Evolutionary conservation across 2,888 invertebrate species (phyloP).

Genomic region (Meteorus colon): DNA sequence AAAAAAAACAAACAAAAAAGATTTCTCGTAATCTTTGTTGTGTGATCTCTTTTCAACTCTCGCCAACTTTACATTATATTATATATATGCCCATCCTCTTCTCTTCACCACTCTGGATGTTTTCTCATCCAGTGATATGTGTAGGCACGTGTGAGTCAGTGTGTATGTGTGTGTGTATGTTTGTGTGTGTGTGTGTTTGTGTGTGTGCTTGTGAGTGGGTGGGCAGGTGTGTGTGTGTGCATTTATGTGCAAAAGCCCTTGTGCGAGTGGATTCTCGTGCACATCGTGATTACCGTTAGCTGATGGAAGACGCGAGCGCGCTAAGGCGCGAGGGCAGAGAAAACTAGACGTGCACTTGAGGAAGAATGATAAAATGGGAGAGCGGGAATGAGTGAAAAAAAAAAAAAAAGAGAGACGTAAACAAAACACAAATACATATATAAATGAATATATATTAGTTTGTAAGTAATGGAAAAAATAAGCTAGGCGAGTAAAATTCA

Average conservation of each 20-base stretch:
- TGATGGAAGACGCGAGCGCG: slow-evolving; percentile 36
- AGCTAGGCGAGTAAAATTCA: not conserved
- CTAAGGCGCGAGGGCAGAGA: slow-evolving; percentile 35
- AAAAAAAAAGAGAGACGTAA: slow-evolving; percentile 19
- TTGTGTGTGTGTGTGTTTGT: too few relatives aligned
- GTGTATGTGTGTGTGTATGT: too few relatives aligned
- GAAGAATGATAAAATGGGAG: slow-evolving; percentile 32
- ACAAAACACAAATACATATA: not conserved
- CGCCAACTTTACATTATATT: not conserved
- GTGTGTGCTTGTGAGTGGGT: too few relatives aligned
- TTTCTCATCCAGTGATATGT: slow-evolving; percentile 5
- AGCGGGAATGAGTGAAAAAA: slow-evolving; percentile 30
- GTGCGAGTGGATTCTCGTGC: slow-evolving; percentile 43
- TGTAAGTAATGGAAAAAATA: too few relatives aligned
- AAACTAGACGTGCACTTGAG: slow-evolving; percentile 28
- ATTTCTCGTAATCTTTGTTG: slow-evolving; percentile 20
- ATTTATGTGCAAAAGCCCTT: slow-evolving; percentile 16
- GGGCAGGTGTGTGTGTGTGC: not conserved
- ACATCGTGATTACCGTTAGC: slow-evolving; percentile 53
- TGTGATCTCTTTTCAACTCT: slow-evolving; percentile 20
- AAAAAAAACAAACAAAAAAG: not conserved
- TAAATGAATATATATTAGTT: too few relatives aligned
- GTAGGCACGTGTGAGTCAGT: not conserved
- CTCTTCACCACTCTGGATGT: not conserved
- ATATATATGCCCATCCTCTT: not conserved